A percentile compares a stretch with the other conserved stretches of the same genome.
Evolutionary conservation across 2,797 vertebrate species (phyloP).

Genomic region (Rhadinocentrus ornatus): DNA sequence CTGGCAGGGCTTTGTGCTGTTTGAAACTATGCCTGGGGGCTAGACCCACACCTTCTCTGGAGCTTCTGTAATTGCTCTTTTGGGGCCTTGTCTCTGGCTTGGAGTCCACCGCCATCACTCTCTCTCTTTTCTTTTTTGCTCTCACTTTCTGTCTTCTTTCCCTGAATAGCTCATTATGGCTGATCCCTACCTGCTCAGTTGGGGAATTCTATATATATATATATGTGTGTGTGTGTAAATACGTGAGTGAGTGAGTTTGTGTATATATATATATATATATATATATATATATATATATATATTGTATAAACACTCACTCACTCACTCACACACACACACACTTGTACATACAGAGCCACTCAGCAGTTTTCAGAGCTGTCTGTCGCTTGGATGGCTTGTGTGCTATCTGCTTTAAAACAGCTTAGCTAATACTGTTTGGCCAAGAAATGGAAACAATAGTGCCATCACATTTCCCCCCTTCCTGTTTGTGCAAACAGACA

Average conservation of each 20-base stretch:
- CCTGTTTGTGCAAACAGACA: constrained; percentile 57
- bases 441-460: constrained; percentile 75
- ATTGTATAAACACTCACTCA: too few relatives aligned
- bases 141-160: constrained; percentile 41
- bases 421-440: constrained; percentile 75
- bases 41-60: constrained; percentile 71
- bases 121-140: constrained; percentile 46
- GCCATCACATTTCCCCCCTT: constrained; percentile 60
- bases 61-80: constrained; percentile 80
- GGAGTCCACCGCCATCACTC: constrained; percentile 67
- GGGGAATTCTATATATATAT: constrained; percentile 58
- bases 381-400: constrained; percentile 67
- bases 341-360: constrained; percentile 39
- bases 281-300: too few relatives aligned
- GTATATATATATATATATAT: too few relatives aligned
- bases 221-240: too few relatives aligned
- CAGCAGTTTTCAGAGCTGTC: constrained; percentile 73
- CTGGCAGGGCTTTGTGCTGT: constrained; percentile 61
- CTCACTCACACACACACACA: constrained; percentile 22
- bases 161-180: constrained; percentile 77
- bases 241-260: too few relatives aligned
- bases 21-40: constrained; percentile 69
- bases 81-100: constrained; percentile 73
- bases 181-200: constrained; percentile 74
- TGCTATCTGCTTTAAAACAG: constrained; percentile 79